These are phyloP conservation scores for Agriotes lineatus DNA, from an alignment of 2,888 invertebrate genomes.

Conservation along the genomic window DNA sequence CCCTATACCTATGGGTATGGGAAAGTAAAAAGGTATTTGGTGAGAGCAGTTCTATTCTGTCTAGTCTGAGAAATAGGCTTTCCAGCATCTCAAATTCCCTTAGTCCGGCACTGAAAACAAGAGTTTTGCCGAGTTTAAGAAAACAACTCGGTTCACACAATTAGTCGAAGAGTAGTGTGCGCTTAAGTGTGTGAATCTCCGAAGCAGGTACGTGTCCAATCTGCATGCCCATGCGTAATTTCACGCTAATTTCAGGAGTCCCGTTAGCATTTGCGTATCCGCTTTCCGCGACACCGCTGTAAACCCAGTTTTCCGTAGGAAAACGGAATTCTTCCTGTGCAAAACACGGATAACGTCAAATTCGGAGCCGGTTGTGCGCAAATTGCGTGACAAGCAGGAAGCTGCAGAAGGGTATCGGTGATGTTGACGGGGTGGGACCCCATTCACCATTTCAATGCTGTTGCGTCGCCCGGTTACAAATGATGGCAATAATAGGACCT, in stretches of 20 bases:
- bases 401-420: background rate
- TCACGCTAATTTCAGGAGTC: background rate
- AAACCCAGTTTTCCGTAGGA: background rate
- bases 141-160: background rate
- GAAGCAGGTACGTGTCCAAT: background rate
- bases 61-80: no score
- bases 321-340: background rate
- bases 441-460: constrained; percentile 11
- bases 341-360: background rate
- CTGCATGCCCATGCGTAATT: background rate
- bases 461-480: background rate
- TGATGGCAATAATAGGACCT: constrained; percentile 7
- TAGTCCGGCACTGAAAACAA: no score
- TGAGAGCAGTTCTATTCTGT: no score
- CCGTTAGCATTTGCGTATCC: background rate
- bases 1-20: no score
- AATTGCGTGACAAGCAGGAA: constrained; percentile 17
- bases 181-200: background rate
- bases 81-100: no score
- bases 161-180: background rate
- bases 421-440: constrained; percentile 2
- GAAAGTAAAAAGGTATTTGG: no score
- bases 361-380: background rate
- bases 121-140: no score
- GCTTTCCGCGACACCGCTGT: background rate